Evolutionary conservation across 2,113 vertebrate species (phyloP).

Genomic region (Antechinus flavipes): DNA sequence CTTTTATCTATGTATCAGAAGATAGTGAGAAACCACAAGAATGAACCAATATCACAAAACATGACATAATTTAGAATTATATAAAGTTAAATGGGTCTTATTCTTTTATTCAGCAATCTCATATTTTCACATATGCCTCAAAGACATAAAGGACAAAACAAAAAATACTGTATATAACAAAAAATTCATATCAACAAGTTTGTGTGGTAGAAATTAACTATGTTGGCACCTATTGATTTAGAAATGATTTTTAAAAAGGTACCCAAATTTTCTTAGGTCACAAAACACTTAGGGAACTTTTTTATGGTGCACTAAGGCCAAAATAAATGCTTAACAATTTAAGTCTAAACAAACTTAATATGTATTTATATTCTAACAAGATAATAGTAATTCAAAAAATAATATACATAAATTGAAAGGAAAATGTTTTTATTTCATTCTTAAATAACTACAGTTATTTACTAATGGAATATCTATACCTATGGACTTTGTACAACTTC

Average conservation of each 20-base stretch:
- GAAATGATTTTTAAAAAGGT: neutral
- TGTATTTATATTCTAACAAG: neutral
- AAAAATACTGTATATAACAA: neutral
- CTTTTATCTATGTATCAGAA: neutral
- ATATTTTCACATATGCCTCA: neutral
- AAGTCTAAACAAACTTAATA: neutral
- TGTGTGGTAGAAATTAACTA: neutral
- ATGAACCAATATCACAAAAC: neutral
- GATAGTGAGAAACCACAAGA: neutral
- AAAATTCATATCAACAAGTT: neutral
- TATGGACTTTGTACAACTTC: neutral
- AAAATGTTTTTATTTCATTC: neutral
- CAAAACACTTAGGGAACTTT: neutral
- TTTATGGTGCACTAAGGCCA: neutral
- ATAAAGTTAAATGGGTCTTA: neutral
- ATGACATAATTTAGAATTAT: neutral
- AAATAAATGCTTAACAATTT: neutral
- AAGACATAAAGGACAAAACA: neutral
- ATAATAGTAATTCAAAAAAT: neutral
- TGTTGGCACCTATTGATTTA: neutral
- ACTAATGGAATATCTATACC: neutral
- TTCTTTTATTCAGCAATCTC: neutral
- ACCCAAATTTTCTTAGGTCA: neutral
- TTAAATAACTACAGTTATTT: neutral
- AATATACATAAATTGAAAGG: neutral